Percentiles rank a stretch among this genome's conserved stretches.
phyloP scores from a whole-genome alignment of 30 jellyfish, hydroid and myxozoan genomes.

The Cassiopea andromeda region DNA sequence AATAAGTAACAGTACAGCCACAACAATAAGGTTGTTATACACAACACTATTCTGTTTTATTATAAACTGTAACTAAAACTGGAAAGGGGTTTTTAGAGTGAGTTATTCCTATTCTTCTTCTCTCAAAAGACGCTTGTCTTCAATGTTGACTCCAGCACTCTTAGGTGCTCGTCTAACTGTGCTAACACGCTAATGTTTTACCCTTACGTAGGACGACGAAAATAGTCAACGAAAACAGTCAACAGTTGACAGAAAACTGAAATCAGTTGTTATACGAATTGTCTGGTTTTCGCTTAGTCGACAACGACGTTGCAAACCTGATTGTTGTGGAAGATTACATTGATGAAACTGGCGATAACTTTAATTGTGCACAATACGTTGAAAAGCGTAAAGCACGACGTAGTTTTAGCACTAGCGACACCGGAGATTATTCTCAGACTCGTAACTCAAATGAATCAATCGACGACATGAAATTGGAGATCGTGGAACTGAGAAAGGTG shows the following conservation, averaged over 20 bases:
- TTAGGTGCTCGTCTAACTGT: not conserved
- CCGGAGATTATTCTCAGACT: slow-evolving; percentile 20
- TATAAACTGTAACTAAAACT: no score
- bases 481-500: slow-evolving; percentile 25
- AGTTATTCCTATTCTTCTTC: not conserved
- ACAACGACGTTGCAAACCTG: slow-evolving; percentile 49
- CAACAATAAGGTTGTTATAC: no score
- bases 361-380: slow-evolving; percentile 24
- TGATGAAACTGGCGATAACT: slow-evolving; percentile 41
- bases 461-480: slow-evolving; percentile 42
- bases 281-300: slow-evolving; percentile 77
- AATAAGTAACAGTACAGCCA: no score
- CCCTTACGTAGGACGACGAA: slow-evolving; percentile 50
- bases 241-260: slow-evolving; percentile 52
- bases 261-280: slow-evolving; percentile 5
- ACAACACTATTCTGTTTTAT: no score
- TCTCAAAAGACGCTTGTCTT: not conserved
- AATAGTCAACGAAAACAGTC: no score
- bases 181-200: slow-evolving; percentile 40
- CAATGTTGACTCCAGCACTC: not conserved
- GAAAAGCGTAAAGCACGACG: slow-evolving; percentile 46
- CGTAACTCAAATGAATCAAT: slow-evolving; percentile 38
- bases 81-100: no score
- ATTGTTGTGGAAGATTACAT: slow-evolving; percentile 69
- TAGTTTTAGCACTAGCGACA: slow-evolving; percentile 57